Base-by-base conservation (phyloP, 2,888 invertebrate species). In the Philaethria dido region DNA sequence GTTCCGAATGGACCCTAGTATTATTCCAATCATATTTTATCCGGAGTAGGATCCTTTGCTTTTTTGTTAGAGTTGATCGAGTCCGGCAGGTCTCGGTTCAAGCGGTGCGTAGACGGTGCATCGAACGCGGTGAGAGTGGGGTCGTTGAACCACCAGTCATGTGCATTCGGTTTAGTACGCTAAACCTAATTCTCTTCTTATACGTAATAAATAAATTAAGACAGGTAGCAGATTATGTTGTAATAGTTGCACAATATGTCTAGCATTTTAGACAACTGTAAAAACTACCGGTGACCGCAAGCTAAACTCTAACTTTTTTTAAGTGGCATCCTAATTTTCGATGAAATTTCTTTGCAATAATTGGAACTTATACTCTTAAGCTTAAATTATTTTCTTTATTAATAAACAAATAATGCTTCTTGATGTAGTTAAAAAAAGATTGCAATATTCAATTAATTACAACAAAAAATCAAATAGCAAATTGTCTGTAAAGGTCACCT, bases 71-170 rank as follows among this genome's bases (percentile, higher is more conserved):
- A 72, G 72, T 73, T 71, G 68, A 72, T 73, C 70, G 72, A 69
- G 74, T 72, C 72, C 72, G 75, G 70, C 72, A 61, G 69, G 74
- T 72, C 68, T 70, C 70, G 73, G 74, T 73, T 77, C 75, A 74
- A 75, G 74, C 78, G 75, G 72, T 74, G 75, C 74, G 75, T 75
- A 79, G 81, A 77, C 88, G 87, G 89, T 91, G 91, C 91, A 91
- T 88, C 91, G 92, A 89, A 89, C 91, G 89, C 87, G 89, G 89
- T 85, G 89, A 90, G 90, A 90, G 89, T 85, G 86, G 80, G 92
- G 89, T 87, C 90, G 77, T 77, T 81, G 89, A 88, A 86, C 90
- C 81, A 78, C 75, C 75, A 80, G 84, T 86, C 88, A 87, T 88
- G 86, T 90, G 89, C 89, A 89, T 87, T 88, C 80, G 74, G 79